Evolutionary conservation across 2,888 invertebrate genomes (phyloP).

Genomic region (Agrochola lota): DNA sequence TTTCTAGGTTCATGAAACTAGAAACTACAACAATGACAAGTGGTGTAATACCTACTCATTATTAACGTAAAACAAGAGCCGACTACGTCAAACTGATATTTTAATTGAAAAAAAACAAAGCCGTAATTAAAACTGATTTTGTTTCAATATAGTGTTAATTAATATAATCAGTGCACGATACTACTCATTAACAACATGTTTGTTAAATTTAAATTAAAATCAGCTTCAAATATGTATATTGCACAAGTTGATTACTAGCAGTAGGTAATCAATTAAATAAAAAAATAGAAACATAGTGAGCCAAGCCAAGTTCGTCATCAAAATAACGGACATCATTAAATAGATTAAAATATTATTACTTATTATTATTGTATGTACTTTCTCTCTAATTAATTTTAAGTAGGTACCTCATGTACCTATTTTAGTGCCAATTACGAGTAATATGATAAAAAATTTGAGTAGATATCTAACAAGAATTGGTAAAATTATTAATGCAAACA

Average conservation of each 20-base stretch:
- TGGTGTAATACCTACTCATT: background rate
- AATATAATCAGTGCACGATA: constrained; percentile 20
- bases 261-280: background rate
- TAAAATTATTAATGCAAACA: background rate
- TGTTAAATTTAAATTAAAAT: constrained; percentile 27
- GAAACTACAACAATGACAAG: background rate
- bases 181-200: constrained; percentile 3
- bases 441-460: constrained; percentile 2
- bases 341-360: background rate
- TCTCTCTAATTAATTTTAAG: background rate
- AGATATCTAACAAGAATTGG: background rate
- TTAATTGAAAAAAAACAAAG: constrained; percentile 21
- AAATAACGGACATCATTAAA: constrained; percentile 19
- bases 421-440: background rate
- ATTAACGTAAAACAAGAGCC: background rate
- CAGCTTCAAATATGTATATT: background rate
- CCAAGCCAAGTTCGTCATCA: background rate
- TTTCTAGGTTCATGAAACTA: background rate
- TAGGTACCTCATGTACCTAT: background rate
- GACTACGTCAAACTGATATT: background rate
- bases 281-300: background rate
- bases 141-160: constrained; percentile 25
- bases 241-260: constrained; percentile 3
- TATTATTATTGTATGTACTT: background rate
- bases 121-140: constrained; percentile 31